phyloP scores from a whole-genome alignment of 1,140 invertebrate genomes.

The Thaumetopoea pityocampa region DNA sequence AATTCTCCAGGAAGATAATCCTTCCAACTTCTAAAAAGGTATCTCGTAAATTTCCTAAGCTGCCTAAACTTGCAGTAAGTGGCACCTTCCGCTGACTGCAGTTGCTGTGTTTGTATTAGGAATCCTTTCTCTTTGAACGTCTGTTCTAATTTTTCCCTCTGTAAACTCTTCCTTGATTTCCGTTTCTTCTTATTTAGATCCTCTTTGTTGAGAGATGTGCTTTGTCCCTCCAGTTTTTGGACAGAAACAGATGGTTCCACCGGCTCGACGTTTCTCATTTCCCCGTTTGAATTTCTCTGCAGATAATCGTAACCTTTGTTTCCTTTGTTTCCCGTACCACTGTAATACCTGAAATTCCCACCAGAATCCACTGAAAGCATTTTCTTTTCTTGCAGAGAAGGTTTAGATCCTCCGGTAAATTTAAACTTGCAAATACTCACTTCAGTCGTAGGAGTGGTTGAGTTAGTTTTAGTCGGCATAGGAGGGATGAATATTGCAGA shows the following conservation, averaged over 20 bases:
- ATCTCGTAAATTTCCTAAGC: conserved; percentile 92
- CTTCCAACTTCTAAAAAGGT: conserved; percentile 94
- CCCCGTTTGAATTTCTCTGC: conserved; percentile 82
- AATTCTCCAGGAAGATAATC: conserved; percentile 91
- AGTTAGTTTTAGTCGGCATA: conserved; percentile 81
- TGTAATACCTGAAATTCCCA: conserved; percentile 91
- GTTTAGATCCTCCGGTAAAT: conserved; percentile 91
- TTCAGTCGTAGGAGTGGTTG: conserved; percentile 85
- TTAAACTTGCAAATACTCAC: conserved; percentile 96
- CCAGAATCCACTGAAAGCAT: conserved; percentile 91
- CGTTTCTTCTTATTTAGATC: conserved; percentile 79
- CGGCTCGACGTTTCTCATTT: conserved; percentile 35
- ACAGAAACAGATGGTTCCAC: conserved; percentile 31
- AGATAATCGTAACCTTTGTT: conserved; percentile 87
- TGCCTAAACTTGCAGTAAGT: conserved; percentile 96
- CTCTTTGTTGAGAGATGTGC: conserved; percentile 33
- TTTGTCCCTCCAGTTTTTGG: conserved; percentile 7
- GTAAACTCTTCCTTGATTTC: conserved; percentile 87
- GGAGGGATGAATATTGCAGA: conserved; percentile 90
- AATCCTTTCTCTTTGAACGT: conserved; percentile 95
- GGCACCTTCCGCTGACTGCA: conserved; percentile 93
- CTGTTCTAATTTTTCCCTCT: conserved; percentile 91
- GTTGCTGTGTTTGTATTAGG: conserved; percentile 93
- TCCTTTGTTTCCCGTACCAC: conserved; percentile 84
- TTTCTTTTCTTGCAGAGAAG: conserved; percentile 92